A percentile compares a stretch with the other conserved stretches of the same genome.
Evolutionary conservation across 2,797 vertebrate genomes (phyloP).

Genomic region (Lemur catta): DNA sequence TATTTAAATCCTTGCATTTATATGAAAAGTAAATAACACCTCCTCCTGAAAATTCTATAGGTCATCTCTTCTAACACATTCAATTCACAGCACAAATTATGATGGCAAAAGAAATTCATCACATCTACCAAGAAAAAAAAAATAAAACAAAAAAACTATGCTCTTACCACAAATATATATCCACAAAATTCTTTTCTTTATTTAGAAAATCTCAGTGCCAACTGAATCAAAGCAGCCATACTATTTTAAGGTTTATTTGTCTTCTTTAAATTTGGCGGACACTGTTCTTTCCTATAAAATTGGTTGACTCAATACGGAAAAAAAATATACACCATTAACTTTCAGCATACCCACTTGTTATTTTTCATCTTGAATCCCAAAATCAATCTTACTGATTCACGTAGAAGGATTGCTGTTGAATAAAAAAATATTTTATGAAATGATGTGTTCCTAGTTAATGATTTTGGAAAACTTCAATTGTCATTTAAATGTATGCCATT

Average conservation of each 20-base stretch:
- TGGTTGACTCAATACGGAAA: constrained; percentile 56
- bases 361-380: constrained; percentile 49
- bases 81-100: not conserved
- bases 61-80: not conserved
- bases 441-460: not conserved
- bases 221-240: constrained; percentile 50
- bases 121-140: not conserved
- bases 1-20: constrained; percentile 50
- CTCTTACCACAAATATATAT: constrained; percentile 46
- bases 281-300: constrained; percentile 74
- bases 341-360: constrained; percentile 45
- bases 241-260: constrained; percentile 74
- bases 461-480: not conserved
- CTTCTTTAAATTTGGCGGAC: constrained; percentile 78
- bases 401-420: constrained; percentile 33
- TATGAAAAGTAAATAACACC: constrained; percentile 26
- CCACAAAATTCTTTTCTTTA: constrained; percentile 53
- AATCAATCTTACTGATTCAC: constrained; percentile 49
- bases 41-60: not conserved
- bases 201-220: constrained; percentile 65
- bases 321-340: constrained; percentile 64
- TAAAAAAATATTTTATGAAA: constrained; percentile 43
- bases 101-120: constrained; percentile 47
- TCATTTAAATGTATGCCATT: not conserved
- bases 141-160: not conserved